Percentiles rank a stretch among this genome's conserved stretches.
Evolutionary conservation across 2,113 vertebrate genomes (phyloP).

Genomic region (Corythaeola cristata): DNA sequence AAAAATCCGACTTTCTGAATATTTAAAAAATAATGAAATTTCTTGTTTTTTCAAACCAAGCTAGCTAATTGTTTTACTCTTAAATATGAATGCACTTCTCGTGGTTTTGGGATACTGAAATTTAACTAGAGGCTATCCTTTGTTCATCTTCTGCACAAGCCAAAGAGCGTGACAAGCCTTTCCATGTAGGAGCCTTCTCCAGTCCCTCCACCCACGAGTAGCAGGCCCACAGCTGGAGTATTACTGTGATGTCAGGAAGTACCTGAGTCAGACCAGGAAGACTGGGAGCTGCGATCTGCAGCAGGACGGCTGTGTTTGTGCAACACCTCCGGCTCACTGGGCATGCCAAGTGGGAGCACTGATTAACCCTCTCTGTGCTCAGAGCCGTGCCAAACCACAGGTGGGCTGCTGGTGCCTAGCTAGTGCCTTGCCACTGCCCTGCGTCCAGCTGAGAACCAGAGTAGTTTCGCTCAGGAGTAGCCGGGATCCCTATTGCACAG

Average conservation of each 20-base stretch:
- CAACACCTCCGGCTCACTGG: neutral
- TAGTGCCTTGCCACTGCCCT: fast-evolving
- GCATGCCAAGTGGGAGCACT: neutral
- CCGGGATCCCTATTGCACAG: too few relatives aligned
- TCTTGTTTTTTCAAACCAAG: neutral
- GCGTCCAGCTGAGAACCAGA: fast-evolving
- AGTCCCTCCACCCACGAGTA: neutral
- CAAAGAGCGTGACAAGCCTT: neutral
- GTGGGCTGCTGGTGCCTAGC: neutral
- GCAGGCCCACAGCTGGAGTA: neutral
- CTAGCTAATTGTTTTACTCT: neutral
- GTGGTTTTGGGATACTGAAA: neutral
- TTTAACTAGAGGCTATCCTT: neutral
- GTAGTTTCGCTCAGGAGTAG: neutral
- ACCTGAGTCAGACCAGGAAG: neutral
- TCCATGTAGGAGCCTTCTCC: neutral
- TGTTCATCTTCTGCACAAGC: neutral
- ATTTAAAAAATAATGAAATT: neutral
- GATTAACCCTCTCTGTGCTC: neutral
- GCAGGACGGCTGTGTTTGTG: neutral
- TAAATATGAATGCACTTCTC: neutral
- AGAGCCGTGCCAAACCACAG: fast-evolving
- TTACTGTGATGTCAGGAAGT: neutral
- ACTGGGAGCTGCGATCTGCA: neutral
- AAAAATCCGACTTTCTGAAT: neutral